phyloP scores from a whole-genome alignment of 2,888 invertebrate genomes.

The Calliopum simillimum region DNA sequence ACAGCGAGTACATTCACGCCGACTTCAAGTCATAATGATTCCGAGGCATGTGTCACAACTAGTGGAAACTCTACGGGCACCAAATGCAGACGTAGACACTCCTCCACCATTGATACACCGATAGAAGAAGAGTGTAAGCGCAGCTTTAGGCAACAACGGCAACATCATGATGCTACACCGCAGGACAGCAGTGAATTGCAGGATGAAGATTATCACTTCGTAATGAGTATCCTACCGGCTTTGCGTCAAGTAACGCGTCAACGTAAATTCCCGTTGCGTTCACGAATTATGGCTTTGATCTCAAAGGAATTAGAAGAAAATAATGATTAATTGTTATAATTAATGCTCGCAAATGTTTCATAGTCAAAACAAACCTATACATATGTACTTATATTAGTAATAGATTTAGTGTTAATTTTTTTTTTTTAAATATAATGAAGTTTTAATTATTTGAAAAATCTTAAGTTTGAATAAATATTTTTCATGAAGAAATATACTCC shows the following conservation, averaged over 20 bases:
- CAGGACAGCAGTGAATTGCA: constrained; percentile 16
- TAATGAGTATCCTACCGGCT: constrained; percentile 51
- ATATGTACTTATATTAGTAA: no score
- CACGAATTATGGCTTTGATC: constrained; percentile 45
- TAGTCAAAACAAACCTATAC: no score
- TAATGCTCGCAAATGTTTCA: no score
- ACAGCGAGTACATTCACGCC: constrained; percentile 3
- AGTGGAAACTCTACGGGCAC: not conserved
- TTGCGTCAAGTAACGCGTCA: constrained; percentile 44
- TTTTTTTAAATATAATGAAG: no score
- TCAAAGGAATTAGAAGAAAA: constrained; percentile 39
- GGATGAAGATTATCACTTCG: constrained; percentile 53
- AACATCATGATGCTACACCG: not conserved
- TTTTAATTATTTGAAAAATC: no score
- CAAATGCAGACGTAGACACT: constrained; percentile 4
- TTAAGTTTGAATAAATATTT: no score
- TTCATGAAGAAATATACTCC: no score
- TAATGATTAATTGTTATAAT: not conserved
- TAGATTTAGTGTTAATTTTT: no score
- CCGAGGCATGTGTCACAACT: not conserved
- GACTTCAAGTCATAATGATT: not conserved
- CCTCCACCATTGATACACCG: not conserved
- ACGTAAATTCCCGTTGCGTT: constrained; percentile 47
- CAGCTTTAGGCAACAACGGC: not conserved
- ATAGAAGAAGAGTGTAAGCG: not conserved